A percentile compares a stretch with the other conserved stretches of the same genome.
Conservation (phyloP, 2,797 vertebrate genomes). For the Buphagus erythrorhynchus region DNA sequence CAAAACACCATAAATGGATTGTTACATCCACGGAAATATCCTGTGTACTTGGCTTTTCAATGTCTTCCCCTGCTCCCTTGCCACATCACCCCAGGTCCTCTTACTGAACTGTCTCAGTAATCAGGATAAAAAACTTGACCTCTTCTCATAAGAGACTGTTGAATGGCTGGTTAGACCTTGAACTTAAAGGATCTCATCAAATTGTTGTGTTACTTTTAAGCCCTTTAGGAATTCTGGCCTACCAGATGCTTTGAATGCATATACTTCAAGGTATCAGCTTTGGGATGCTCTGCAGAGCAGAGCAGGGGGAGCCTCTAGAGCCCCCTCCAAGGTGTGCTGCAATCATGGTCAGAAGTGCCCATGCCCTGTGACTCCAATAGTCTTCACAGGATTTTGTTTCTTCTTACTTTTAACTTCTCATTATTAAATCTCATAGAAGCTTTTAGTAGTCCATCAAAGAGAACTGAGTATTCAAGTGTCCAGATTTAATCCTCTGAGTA, state of each 20-base stretch:
- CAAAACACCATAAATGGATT: background rate
- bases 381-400: background rate
- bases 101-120: background rate
- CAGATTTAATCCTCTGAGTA: background rate
- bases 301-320: background rate
- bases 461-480: background rate
- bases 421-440: background rate
- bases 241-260: background rate
- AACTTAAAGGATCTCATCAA: background rate
- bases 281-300: background rate
- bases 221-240: background rate
- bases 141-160: background rate
- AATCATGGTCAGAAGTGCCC: background rate
- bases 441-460: background rate
- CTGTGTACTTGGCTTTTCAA: background rate
- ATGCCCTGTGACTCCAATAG: fast-evolving
- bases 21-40: background rate
- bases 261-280: background rate
- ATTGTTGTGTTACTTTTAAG: fast-evolving
- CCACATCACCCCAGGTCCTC: background rate
- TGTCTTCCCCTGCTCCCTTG: background rate
- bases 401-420: background rate
- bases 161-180: background rate
- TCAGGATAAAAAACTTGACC: background rate
- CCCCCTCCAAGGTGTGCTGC: background rate